Percentiles rank a stretch among this genome's conserved stretches.
Conservation (phyloP, 2,888 invertebrate genomes). For the Eupelmus urozonus region DNA sequence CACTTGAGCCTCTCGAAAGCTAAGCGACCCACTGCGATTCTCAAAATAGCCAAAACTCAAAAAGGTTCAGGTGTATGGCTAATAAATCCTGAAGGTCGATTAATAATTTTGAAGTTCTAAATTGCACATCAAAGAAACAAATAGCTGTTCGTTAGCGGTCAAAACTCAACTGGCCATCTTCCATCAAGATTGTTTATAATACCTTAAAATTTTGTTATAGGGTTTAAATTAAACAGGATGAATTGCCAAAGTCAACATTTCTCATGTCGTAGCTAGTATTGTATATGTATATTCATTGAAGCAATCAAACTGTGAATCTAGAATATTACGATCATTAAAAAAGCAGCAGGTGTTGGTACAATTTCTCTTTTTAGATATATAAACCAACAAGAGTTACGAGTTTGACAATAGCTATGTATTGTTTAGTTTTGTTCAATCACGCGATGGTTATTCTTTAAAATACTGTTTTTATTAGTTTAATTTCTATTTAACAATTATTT, state of each 20-base stretch:
- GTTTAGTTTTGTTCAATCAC: no score
- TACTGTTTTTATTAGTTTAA: no score
- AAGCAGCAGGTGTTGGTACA: no score
- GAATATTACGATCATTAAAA: no score
- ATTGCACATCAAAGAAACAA: constrained; percentile 14
- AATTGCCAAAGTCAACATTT: constrained; percentile 8
- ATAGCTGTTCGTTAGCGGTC: not conserved
- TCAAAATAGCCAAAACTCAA: not conserved
- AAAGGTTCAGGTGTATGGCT: not conserved
- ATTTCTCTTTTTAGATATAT: no score
- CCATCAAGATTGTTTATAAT: constrained; percentile 6
- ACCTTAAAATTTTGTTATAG: not conserved
- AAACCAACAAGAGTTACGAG: no score
- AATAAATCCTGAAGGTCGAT: constrained; percentile 27
- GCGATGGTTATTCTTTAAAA: no score
- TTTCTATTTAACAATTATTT: no score
- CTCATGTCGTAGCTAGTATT: no score
- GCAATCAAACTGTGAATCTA: no score
- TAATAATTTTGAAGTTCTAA: constrained; percentile 33
- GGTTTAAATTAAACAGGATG: not conserved
- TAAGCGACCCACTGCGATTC: not conserved
- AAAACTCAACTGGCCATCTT: not conserved
- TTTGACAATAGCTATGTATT: no score
- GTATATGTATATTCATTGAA: no score
- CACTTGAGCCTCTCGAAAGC: not conserved